Percentiles rank a stretch among this genome's conserved stretches.
phyloP scores from a whole-genome alignment of 2,797 vertebrate species.

The Urophycis tenuis region DNA sequence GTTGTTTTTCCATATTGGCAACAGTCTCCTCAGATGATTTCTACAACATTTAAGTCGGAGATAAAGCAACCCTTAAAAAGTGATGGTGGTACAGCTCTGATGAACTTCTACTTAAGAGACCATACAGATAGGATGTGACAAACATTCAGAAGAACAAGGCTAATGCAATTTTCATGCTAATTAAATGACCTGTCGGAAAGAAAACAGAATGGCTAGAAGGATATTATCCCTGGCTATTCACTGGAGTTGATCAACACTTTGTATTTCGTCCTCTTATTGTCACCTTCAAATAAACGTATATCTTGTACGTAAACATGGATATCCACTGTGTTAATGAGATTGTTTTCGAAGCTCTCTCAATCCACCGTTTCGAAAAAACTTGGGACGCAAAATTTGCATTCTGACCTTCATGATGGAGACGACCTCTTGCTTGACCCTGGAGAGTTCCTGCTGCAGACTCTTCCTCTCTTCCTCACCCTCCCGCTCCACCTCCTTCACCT shows the following conservation, averaged over 20 bases:
- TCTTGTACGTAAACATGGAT: neutral
- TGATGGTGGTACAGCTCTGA: neutral
- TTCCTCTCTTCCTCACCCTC: slow-evolving; percentile 83
- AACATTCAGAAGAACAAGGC: neutral
- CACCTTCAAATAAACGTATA: neutral
- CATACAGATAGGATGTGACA: neutral
- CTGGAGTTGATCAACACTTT: neutral
- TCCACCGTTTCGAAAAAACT: neutral
- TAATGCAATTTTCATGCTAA: neutral
- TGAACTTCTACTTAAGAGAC: neutral
- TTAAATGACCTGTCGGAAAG: neutral
- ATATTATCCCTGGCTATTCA: neutral
- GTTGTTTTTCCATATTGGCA: slow-evolving; percentile 74
- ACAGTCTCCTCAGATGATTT: slow-evolving; percentile 83
- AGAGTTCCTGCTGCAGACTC: slow-evolving; percentile 85
- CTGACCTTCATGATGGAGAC: slow-evolving; percentile 87
- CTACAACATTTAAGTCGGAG: slow-evolving; percentile 53
- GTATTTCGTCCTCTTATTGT: neutral
- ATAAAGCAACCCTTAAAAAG: neutral
- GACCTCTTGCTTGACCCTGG: slow-evolving; percentile 87
- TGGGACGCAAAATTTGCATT: slow-evolving; percentile 1
- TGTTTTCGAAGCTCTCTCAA: neutral
- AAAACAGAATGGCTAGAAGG: neutral
- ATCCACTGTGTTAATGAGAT: neutral
- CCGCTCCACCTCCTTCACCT: slow-evolving; percentile 80